A percentile compares a stretch with the other conserved stretches of the same genome.
Conservation (phyloP, 1,140 invertebrate genomes). For the Ostrea edulis region DNA sequence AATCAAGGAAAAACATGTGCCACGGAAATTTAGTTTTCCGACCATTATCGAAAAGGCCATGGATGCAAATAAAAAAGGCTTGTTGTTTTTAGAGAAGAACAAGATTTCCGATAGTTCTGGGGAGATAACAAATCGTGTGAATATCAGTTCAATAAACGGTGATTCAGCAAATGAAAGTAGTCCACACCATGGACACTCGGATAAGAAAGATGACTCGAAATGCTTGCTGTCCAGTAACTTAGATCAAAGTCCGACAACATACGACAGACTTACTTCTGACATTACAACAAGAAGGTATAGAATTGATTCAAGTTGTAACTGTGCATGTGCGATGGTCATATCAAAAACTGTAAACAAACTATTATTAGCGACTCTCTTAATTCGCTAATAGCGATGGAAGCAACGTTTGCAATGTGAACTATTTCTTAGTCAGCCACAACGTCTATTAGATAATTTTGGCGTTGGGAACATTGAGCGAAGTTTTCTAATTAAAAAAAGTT, state of each 20-base stretch:
- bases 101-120: neutral
- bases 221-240: neutral
- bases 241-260: neutral
- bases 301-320: too few relatives aligned
- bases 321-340: too few relatives aligned
- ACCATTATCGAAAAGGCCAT: conserved; percentile 24
- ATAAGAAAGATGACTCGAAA: neutral
- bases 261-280: neutral
- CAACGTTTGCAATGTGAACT: neutral
- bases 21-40: conserved; percentile 25
- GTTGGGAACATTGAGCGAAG: too few relatives aligned
- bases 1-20: neutral
- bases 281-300: conserved; percentile 4
- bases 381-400: too few relatives aligned
- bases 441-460: neutral
- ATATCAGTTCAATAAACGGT: neutral
- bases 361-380: too few relatives aligned
- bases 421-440: neutral
- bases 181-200: neutral
- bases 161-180: neutral
- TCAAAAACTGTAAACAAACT: too few relatives aligned
- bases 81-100: neutral
- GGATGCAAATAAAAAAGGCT: conserved; percentile 4
- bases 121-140: neutral
- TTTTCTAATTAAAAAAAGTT: too few relatives aligned